These are phyloP conservation scores for Amiota mariae DNA, from an alignment of 2,888 invertebrate genomes.

Conservation along the genomic window DNA sequence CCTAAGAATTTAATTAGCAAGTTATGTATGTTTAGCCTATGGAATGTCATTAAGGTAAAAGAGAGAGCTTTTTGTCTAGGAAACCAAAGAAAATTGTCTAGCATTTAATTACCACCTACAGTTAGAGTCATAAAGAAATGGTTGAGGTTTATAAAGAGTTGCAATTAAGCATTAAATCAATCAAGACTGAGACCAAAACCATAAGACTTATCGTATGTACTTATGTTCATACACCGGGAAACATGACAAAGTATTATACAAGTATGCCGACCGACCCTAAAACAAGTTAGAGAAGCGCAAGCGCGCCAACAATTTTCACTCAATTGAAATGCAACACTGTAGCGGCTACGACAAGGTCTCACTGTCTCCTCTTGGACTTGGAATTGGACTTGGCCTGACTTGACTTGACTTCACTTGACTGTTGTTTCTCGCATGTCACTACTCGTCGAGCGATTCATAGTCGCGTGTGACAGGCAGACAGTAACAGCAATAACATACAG, in stretches of 20 bases:
- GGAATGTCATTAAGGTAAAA: conserved; percentile 14
- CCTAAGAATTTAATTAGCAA: conserved; percentile 8
- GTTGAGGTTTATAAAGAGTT: not conserved
- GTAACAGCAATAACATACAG: conserved; percentile 8
- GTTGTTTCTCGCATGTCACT: conserved; percentile 54
- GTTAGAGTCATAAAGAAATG: conserved; percentile 7
- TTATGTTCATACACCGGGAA: conserved; percentile 2
- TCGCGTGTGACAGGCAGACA: conserved; percentile 52
- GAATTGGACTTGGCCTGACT: conserved; percentile 31
- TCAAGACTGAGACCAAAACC: not conserved
- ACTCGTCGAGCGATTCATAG: conserved; percentile 37
- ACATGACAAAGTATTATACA: not conserved
- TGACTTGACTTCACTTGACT: too few relatives aligned
- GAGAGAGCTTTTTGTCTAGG: not conserved
- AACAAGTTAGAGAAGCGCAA: not conserved
- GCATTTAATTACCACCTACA: conserved; percentile 28
- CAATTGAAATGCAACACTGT: conserved; percentile 39
- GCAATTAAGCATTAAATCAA: conserved; percentile 25
- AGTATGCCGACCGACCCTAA: not conserved
- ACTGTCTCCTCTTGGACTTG: conserved; percentile 24
- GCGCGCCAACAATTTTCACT: conserved; percentile 29
- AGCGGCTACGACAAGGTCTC: not conserved
- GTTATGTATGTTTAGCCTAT: not conserved
- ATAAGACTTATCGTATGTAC: too few relatives aligned
- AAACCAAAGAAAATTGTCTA: not conserved